Evolutionary conservation across 23 tunicate species (phyloP), one percentile per base, ranked within the genome.

Genomic region (Styela plicata): DNA sequence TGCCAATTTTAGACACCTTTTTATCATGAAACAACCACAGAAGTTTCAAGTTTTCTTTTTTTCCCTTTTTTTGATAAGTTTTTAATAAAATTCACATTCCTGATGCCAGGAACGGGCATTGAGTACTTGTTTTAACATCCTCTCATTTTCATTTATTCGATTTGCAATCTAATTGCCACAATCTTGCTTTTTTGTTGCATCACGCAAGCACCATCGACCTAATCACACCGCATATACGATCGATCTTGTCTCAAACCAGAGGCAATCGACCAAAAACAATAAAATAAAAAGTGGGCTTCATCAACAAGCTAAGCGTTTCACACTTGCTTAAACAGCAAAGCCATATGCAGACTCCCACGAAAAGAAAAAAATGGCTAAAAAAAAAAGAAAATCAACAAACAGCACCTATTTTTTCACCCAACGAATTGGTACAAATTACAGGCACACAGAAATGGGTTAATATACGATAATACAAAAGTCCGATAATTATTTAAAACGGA

Each of bases 1-100:
- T 67, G 30, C 31, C 71, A 27, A 62, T 67, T 67, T 25, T 25
- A 67, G 71, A 67, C 71, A 67, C 71, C 13, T 44, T 44, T 44
- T 44, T 44, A 5, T 44, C 13, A 44, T 44, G 10, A 44, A 44
- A 13, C 7, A 44, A 44, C 57, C 10, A 44, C 10, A 7, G 13
- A 22, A 18, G 71, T 25, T 25, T 25, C 71, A 67, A 67, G 71
- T 67, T 67, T 25, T 29, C 17, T 1, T 18, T 67, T 67, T 67
- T 67, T 67, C 31, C 22, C 31, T 7, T 3, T 25, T 25, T 67
- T 67, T 67, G 16, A 18, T 67, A 16, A 67, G 31, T 67, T 67
- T 67, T 67, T 67, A 22, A 18, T 67, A 27, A 18, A 25, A 17
- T 25, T 25, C 71, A 22, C 71, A 29, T 67, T 67, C 24, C 71